These are phyloP conservation scores for Neotoxoptera formosana DNA, from an alignment of 1,140 invertebrate genomes.

Conservation along the genomic window DNA sequence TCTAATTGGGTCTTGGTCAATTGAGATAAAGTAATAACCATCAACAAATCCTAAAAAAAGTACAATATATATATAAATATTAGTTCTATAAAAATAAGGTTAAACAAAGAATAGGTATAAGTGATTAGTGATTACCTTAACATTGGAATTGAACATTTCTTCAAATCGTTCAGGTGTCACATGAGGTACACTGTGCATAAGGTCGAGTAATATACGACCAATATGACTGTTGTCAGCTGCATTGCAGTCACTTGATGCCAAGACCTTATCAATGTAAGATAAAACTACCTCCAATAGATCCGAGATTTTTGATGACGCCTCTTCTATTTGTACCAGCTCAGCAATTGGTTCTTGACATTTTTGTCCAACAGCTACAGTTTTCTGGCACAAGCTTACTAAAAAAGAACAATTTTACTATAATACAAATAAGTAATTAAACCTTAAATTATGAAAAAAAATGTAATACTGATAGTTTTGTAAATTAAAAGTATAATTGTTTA, in stretches of 20 bases:
- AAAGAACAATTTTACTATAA: background rate
- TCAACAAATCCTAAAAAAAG: slow-evolving; percentile 80
- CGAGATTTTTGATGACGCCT: slow-evolving; percentile 80
- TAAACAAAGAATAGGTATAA: background rate
- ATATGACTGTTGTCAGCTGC: slow-evolving; percentile 64
- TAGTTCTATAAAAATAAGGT: background rate
- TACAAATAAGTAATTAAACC: background rate
- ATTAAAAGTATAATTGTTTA: background rate
- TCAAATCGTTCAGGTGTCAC: slow-evolving; percentile 91
- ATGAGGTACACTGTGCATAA: slow-evolving; percentile 89
- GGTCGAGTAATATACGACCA: slow-evolving; percentile 84
- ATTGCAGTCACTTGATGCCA: slow-evolving; percentile 75
- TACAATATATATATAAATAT: slow-evolving; percentile 6
- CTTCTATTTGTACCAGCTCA: slow-evolving; percentile 86
- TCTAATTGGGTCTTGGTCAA: slow-evolving; percentile 95
- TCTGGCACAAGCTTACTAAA: slow-evolving; percentile 75
- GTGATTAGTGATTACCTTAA: slow-evolving; percentile 71
- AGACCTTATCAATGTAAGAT: slow-evolving; percentile 87
- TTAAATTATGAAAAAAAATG: background rate
- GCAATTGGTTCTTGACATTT: slow-evolving; percentile 69
- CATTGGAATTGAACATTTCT: slow-evolving; percentile 93
- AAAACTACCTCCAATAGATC: slow-evolving; percentile 81
- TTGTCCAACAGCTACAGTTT: slow-evolving; percentile 68
- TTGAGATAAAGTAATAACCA: slow-evolving; percentile 95
- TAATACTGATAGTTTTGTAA: background rate